These are phyloP conservation scores for Ephestia elutella DNA, from an alignment of 1,140 invertebrate genomes.

Conservation along the genomic window DNA sequence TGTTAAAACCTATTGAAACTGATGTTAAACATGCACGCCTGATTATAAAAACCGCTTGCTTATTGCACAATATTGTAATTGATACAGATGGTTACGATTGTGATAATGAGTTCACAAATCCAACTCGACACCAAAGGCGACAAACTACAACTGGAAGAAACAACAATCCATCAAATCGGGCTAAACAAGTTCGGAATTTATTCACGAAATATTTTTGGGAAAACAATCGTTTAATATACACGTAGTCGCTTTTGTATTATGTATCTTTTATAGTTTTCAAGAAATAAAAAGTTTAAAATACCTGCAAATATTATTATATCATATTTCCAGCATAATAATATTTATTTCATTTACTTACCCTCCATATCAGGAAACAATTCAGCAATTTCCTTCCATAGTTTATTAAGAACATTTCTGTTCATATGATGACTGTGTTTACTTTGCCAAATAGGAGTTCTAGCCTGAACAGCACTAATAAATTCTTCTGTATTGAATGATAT, in stretches of 20 bases:
- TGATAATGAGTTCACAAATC: slow-evolving; percentile 12
- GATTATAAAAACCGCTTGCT: slow-evolving; percentile 9
- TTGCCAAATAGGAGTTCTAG: slow-evolving; percentile 19
- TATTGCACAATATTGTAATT: slow-evolving; percentile 12
- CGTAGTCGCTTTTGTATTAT: slow-evolving; percentile 9
- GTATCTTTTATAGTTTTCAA: slow-evolving; percentile 6
- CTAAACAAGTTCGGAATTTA: slow-evolving; percentile 11
- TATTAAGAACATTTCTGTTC: slow-evolving; percentile 14
- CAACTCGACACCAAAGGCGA: slow-evolving; percentile 12
- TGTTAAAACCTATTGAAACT: slow-evolving; percentile 5
- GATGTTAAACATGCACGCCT: slow-evolving; percentile 8
- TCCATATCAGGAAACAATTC: slow-evolving; percentile 12
- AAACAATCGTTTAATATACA: slow-evolving; percentile 12
- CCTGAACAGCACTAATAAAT: slow-evolving; percentile 19
- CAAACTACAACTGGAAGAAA: slow-evolving; percentile 13
- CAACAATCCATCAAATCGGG: slow-evolving; percentile 12
- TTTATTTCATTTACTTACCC: slow-evolving; percentile 10
- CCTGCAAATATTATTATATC: no score
- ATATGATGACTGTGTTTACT: slow-evolving; percentile 14
- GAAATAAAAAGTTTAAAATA: slow-evolving; percentile 14
- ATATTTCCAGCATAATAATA: no score
- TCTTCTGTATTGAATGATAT: slow-evolving; percentile 17
- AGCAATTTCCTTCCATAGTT: slow-evolving; percentile 13
- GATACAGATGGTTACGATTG: slow-evolving; percentile 13
- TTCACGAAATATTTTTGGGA: slow-evolving; percentile 11